Conservation (phyloP, 35 echinoderm and acorn worm species). For the Eucidaris tribuloides region DNA sequence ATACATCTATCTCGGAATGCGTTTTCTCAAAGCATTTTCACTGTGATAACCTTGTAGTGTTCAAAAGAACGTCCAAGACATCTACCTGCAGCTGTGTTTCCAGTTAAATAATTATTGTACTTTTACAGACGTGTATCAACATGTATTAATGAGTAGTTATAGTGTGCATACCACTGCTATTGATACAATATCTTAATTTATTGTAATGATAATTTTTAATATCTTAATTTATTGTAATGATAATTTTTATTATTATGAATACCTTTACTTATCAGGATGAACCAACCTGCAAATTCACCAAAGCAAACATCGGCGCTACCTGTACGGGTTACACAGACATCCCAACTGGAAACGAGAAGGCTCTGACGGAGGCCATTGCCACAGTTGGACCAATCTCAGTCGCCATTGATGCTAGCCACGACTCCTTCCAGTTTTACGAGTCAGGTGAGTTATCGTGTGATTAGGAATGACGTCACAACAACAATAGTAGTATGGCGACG, state of each 20-base stretch:
- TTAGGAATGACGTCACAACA: no score
- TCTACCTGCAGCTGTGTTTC: no score
- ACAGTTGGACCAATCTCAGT: slow-evolving; percentile 82
- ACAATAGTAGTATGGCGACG: no score
- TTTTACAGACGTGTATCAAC: not conserved
- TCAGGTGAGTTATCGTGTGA: slow-evolving; percentile 40
- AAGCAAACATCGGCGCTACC: slow-evolving; percentile 12
- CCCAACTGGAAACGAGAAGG: slow-evolving; percentile 51
- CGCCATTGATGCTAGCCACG: slow-evolving; percentile 62
- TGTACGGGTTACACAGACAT: slow-evolving; percentile 28
- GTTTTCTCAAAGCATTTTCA: no score
- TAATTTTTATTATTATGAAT: not conserved
- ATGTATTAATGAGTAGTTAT: not conserved
- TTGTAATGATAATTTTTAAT: no score
- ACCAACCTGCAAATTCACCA: slow-evolving; percentile 27
- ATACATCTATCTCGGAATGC: no score
- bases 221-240: not conserved
- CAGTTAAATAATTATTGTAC: no score
- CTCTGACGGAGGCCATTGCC: slow-evolving; percentile 66
- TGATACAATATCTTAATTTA: not conserved
- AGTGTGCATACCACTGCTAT: not conserved
- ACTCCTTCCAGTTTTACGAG: slow-evolving; percentile 66
- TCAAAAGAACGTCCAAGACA: no score
- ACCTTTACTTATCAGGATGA: slow-evolving; percentile 42
- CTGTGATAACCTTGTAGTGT: no score